These are phyloP conservation scores for Todus mexicanus DNA, from an alignment of 2,797 vertebrate genomes.

Conservation along the genomic window DNA sequence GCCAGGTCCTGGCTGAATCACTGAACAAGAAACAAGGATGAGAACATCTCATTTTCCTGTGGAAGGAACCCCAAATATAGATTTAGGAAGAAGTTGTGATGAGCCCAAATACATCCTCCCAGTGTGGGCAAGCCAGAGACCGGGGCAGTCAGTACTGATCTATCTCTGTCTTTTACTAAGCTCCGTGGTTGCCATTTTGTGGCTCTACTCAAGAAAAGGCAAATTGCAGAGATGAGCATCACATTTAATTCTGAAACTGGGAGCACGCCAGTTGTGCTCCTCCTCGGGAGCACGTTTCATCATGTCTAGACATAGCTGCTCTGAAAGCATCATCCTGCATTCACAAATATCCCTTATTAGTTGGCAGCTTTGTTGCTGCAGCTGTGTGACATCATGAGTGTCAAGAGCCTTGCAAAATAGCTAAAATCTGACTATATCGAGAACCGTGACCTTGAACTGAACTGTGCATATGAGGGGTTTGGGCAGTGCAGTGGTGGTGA, in stretches of 20 bases:
- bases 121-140: neutral
- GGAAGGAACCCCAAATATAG: neutral
- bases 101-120: neutral
- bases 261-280: neutral
- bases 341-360: neutral
- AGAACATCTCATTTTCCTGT: neutral
- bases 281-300: neutral
- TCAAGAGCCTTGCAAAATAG: neutral
- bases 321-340: neutral
- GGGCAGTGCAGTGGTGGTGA: neutral
- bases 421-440: neutral
- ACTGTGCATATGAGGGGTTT: neutral
- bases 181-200: neutral
- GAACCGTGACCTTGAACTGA: neutral
- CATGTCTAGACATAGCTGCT: slow-evolving; percentile 5
- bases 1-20: neutral
- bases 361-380: neutral
- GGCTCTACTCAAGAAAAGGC: neutral
- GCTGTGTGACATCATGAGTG: neutral
- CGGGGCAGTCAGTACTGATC: neutral
- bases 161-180: neutral
- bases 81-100: neutral
- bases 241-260: neutral
- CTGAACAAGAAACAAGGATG: neutral
- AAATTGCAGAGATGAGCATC: neutral